phyloP scores from a whole-genome alignment of 35 echinoderm and acorn worm species.

The Apostichopus parvimensis region DNA sequence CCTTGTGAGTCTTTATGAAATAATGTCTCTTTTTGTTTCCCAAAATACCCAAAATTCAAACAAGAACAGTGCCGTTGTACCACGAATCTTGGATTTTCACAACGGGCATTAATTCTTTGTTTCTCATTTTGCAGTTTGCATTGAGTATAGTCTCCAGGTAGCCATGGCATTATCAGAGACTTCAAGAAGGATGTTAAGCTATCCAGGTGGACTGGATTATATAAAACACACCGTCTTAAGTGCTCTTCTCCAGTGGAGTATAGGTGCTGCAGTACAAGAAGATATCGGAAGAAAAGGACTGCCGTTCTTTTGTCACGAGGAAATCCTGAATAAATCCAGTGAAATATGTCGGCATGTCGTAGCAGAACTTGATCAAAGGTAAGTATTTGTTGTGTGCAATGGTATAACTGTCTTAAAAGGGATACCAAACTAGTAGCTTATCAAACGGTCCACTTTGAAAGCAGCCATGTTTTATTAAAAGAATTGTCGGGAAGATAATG shows the following conservation, averaged over 20 bases:
- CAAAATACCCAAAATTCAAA: too few relatives aligned
- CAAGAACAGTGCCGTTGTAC: too few relatives aligned
- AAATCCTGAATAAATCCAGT: constrained; percentile 46
- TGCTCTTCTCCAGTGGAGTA: constrained; percentile 40
- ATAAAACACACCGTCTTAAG: constrained; percentile 18
- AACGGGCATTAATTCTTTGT: too few relatives aligned
- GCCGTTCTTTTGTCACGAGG: constrained; percentile 40
- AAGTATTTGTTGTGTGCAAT: background rate
- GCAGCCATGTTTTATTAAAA: too few relatives aligned
- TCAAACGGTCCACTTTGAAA: too few relatives aligned
- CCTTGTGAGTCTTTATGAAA: too few relatives aligned
- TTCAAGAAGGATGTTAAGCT: background rate
- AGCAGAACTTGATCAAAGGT: constrained; percentile 44
- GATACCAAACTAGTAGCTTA: too few relatives aligned
- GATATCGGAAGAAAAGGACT: background rate
- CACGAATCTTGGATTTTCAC: too few relatives aligned
- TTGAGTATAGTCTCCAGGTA: constrained; percentile 8
- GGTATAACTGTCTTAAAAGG: too few relatives aligned
- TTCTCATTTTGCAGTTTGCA: background rate
- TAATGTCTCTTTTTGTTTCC: too few relatives aligned
- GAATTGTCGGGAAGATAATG: too few relatives aligned
- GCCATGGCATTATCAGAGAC: background rate
- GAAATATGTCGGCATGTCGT: constrained; percentile 33
- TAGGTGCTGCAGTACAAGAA: constrained; percentile 7
- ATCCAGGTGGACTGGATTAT: background rate